Percentiles rank a stretch among this genome's conserved stretches.
phyloP scores from a whole-genome alignment of 2,797 vertebrate species.

The Schizothorax lantsangensis region DNA sequence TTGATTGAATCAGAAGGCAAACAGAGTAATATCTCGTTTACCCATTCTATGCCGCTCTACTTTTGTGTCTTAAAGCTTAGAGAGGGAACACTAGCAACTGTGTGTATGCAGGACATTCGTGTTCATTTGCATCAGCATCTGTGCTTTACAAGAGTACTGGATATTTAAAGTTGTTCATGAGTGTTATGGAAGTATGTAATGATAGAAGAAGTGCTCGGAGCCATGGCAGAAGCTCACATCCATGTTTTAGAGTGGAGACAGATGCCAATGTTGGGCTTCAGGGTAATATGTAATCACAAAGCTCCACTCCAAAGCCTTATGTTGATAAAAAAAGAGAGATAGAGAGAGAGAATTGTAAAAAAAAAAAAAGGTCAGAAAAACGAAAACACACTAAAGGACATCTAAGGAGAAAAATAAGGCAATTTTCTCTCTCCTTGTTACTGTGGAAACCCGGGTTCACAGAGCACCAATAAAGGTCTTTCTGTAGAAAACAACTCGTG shows the following conservation, averaged over 20 bases:
- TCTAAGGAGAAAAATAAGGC: constrained; percentile 34
- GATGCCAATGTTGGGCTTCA: constrained; percentile 45
- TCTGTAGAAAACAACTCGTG: constrained; percentile 52
- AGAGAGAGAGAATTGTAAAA: not conserved
- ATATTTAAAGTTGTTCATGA: constrained; percentile 6
- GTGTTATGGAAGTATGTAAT: not conserved
- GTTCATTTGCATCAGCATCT: constrained; percentile 4
- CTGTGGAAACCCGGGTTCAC: constrained; percentile 47
- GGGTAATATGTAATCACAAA: constrained; percentile 52
- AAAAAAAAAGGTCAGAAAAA: not conserved
- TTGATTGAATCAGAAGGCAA: constrained; percentile 3
- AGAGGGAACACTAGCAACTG: not conserved
- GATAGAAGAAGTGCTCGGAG: not conserved
- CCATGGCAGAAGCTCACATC: constrained; percentile 11
- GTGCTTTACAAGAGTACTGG: constrained; percentile 7
- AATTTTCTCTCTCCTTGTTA: constrained; percentile 32
- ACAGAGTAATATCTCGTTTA: not conserved
- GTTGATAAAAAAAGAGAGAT: not conserved
- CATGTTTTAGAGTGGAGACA: constrained; percentile 47
- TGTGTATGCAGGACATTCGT: not conserved
- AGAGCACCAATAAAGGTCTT: constrained; percentile 42
- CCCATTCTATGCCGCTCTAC: constrained; percentile 4
- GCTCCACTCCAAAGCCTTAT: constrained; percentile 37
- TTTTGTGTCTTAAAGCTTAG: not conserved
- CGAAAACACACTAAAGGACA: constrained; percentile 33